These are phyloP conservation scores for Acanthisitta chloris DNA, from an alignment of 2,113 vertebrate genomes.

Conservation along the genomic window DNA sequence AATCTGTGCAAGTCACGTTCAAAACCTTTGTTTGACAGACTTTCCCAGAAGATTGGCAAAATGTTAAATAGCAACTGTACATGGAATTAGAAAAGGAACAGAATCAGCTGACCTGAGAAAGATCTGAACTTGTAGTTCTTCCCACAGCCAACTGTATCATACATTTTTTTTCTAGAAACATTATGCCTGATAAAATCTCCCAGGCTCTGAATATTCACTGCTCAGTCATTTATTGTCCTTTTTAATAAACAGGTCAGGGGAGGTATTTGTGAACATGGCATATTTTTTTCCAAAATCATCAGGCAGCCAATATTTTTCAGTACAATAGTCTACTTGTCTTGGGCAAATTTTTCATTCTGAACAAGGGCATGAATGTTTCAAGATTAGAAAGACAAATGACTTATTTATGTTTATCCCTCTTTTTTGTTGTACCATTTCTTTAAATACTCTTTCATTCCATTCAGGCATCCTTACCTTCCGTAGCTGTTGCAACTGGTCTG, in stretches of 20 bases:
- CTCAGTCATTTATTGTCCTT: constrained; percentile 40
- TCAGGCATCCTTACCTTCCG: neutral
- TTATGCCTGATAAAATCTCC: constrained; percentile 70
- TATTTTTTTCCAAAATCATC: constrained; percentile 26
- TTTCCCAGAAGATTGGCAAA: constrained; percentile 71
- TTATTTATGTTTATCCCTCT: constrained; percentile 43
- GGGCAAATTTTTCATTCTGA: constrained; percentile 18
- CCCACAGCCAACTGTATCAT: constrained; percentile 68
- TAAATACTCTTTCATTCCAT: neutral
- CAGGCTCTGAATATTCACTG: constrained; percentile 47
- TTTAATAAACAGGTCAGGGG: constrained; percentile 39
- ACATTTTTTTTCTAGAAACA: constrained; percentile 56
- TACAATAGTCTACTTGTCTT: constrained; percentile 49
- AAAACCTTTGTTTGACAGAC: constrained; percentile 65
- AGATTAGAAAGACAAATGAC: constrained; percentile 16
- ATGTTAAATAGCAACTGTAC: constrained; percentile 70
- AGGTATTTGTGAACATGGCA: constrained; percentile 42
- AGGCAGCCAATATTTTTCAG: constrained; percentile 36
- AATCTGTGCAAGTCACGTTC: constrained; percentile 71
- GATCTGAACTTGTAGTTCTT: constrained; percentile 56
- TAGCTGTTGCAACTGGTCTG: neutral
- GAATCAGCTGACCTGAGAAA: constrained; percentile 64
- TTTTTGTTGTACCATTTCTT: neutral
- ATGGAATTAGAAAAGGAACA: constrained; percentile 60
- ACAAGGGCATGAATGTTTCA: constrained; percentile 18